Evolutionary conservation across 2,113 vertebrate genomes (phyloP), one percentile per base, ranked within the genome.

Genomic region (Corythornis vintsioides): DNA sequence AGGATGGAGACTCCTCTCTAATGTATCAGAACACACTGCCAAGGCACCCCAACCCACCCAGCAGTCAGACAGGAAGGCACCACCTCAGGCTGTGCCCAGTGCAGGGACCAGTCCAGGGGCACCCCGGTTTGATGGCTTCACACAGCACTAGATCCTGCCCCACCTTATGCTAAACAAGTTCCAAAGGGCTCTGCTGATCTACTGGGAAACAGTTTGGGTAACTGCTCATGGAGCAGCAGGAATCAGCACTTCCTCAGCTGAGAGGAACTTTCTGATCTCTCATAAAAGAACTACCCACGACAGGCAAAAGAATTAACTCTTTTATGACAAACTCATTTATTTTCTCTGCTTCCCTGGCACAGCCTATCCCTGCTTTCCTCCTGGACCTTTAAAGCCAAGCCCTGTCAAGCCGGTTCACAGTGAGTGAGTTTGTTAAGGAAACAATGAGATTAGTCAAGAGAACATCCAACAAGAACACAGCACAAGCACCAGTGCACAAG

Each of bases 401-500:
- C 83, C 87, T 11, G 47, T 2, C n/a, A 11, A 48, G 64, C 4
- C 26, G 63, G 59, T 73, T 79, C 57, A 88, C 33, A 22, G 59
- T 13, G 70, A 83, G 79, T 89, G 65, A 83, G 94, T 11, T 8
- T 28, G 70, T 92, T 87, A 86, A 40, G 76, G 88, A 82, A 94
- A 97, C 66, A 88, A 89, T 21, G 70, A 88, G 71, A 42, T 90
- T 56, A 95, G 95, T 96, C 85, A 81, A 71, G 90, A 96, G 88
- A 80, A 96, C 93, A 94, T 73, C 91, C 82, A 96, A 96, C 81
- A 73, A 93, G 94, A 77, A 96, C 96, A 97, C 92, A 79, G 94
- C 95, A 97, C 97, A 64, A 92, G 96, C 94, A 97, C 97, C 86
- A 56, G 96, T 18, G 87, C 95, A 98, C 97, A 92, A 91, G 94